phyloP scores from a whole-genome alignment of 35 echinoderm and acorn worm species.

The Ophiothrix spiculata region DNA sequence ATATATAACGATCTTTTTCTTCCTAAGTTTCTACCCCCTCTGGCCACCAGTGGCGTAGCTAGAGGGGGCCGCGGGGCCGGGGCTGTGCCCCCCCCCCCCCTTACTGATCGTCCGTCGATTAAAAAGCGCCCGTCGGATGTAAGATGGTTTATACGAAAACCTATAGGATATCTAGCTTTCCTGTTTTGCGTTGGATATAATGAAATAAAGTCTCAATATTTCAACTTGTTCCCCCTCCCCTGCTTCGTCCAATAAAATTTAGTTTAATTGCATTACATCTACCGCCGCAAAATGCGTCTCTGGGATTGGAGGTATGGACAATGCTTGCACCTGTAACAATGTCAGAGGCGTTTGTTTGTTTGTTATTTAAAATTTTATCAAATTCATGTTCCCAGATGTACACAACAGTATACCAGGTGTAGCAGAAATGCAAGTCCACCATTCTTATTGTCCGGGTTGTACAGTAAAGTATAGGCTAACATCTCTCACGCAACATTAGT shows the following conservation, averaged over 20 bases:
- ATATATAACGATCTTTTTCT: constrained; percentile 31
- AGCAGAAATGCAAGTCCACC: background rate
- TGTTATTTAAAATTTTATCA: background rate
- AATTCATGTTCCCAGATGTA: background rate
- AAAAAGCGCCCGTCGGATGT: background rate
- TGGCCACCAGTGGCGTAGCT: constrained; percentile 75
- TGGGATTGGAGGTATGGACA: background rate
- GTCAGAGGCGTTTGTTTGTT: background rate
- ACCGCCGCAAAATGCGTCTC: constrained; percentile 57
- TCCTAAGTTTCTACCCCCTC: constrained; percentile 10
- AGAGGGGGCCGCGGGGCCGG: background rate
- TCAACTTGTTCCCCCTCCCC: constrained; percentile 17
- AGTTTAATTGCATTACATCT: constrained; percentile 35
- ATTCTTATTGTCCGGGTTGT: background rate
- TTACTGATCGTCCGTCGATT: constrained; percentile 4
- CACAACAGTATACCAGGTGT: background rate
- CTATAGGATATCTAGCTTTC: constrained; percentile 5
- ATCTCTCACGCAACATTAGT: background rate
- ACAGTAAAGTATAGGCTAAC: background rate
- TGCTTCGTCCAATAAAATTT: constrained; percentile 4
- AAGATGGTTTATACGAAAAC: background rate
- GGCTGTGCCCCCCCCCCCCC: constrained; percentile 5
- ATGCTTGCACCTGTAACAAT: background rate
- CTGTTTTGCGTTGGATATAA: constrained; percentile 50
- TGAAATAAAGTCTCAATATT: constrained; percentile 2